These are phyloP conservation scores for Mythimna vitellina DNA, from an alignment of 2,888 invertebrate species.

Conservation along the genomic window DNA sequence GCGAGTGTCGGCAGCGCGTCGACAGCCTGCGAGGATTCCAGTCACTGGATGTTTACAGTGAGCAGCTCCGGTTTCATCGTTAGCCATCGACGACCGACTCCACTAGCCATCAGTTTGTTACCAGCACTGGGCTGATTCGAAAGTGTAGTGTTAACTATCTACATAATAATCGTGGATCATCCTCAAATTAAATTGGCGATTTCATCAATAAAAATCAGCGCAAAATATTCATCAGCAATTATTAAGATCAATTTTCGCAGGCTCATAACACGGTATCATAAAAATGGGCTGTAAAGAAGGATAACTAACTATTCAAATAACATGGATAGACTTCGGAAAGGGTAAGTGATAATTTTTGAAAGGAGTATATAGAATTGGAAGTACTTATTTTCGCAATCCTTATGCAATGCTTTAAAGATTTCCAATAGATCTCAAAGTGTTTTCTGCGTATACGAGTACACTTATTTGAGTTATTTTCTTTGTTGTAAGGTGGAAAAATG, in stretches of 20 bases:
- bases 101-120: conserved; percentile 79
- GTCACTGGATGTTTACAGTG: conserved; percentile 88
- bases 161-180: conserved; percentile 44
- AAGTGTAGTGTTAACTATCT: conserved; percentile 75
- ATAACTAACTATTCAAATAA: conserved; percentile 19
- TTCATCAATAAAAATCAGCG: conserved; percentile 16
- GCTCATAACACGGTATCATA: conserved; percentile 7
- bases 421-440: conserved; percentile 2
- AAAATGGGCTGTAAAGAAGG: conserved; percentile 15
- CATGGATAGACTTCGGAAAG: conserved; percentile 22
- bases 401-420: conserved; percentile 2
- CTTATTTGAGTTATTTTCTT: conserved; percentile 27
- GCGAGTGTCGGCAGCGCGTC: conserved; percentile 65
- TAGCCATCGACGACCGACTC: conserved; percentile 75
- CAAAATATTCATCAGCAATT: conserved; percentile 18
- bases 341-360: conserved; percentile 50
- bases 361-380: conserved; percentile 18
- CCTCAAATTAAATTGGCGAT: conserved; percentile 38
- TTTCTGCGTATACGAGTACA: neutral
- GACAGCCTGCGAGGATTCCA: conserved; percentile 80
- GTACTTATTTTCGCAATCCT: conserved; percentile 25
- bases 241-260: conserved; percentile 6
- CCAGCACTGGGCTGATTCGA: conserved; percentile 79
- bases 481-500: conserved; percentile 26
- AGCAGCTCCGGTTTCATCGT: conserved; percentile 85